Percentiles rank a stretch among this genome's conserved stretches.
Conservation (phyloP, 2,113 vertebrate species). For the Diadophis punctatus region DNA sequence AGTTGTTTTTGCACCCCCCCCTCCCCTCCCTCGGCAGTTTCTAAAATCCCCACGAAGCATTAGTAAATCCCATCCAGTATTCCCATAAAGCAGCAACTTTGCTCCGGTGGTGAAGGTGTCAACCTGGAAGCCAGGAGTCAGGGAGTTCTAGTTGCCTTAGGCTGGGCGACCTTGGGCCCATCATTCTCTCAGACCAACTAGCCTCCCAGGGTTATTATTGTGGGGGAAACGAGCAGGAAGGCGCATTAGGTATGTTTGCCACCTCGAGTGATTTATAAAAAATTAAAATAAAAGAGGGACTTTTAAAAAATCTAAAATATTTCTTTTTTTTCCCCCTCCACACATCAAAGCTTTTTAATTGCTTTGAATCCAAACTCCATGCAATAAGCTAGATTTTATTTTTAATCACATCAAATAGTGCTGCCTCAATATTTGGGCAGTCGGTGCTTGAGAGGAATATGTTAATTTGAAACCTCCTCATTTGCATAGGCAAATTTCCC, state of each 20-base stretch:
- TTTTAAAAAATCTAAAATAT: not conserved
- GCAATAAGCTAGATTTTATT: not conserved
- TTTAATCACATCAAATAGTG: not conserved
- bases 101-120: not conserved
- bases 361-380: not conserved
- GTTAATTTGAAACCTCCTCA: not conserved
- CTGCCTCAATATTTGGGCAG: not conserved
- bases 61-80: not conserved
- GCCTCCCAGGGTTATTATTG: no score
- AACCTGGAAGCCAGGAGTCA: no score
- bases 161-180: no score
- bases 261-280: not conserved
- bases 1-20: not conserved
- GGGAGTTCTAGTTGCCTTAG: not conserved
- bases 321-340: not conserved
- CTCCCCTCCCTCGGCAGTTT: not conserved
- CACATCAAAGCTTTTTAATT: not conserved
- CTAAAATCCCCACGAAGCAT: not conserved
- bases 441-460: not conserved
- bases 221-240: no score
- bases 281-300: not conserved
- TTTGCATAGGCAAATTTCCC: not conserved
- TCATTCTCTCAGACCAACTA: no score
- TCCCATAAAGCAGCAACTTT: not conserved
- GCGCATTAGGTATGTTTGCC: no score